Conservation (phyloP, 1,140 invertebrate genomes). For the Lepidotrigona ventralis region DNA sequence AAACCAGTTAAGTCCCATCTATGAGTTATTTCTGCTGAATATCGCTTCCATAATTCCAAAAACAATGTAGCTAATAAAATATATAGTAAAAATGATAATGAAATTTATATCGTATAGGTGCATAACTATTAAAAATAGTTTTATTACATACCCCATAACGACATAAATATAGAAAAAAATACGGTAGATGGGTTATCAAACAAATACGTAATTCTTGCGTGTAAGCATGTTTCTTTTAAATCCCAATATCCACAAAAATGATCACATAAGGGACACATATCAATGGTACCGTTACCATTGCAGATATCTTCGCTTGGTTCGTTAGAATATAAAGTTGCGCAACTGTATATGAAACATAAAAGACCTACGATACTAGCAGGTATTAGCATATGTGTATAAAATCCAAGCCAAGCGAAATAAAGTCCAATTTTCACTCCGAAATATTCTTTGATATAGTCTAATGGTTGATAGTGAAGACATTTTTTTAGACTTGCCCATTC, state of each 20-base stretch:
- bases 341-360: slow-evolving; percentile 90
- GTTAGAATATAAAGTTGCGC: slow-evolving; percentile 86
- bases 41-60: slow-evolving; percentile 97
- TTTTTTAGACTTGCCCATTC: slow-evolving; percentile 92
- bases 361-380: slow-evolving; percentile 91
- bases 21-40: slow-evolving; percentile 94
- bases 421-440: slow-evolving; percentile 96
- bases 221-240: slow-evolving; percentile 91
- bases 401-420: slow-evolving; percentile 98
- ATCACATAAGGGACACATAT: slow-evolving; percentile 94
- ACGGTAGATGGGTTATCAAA: slow-evolving; percentile 98
- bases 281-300: slow-evolving; percentile 81
- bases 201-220: slow-evolving; percentile 93
- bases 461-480: slow-evolving; percentile 92
- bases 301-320: slow-evolving; percentile 92
- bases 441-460: slow-evolving; percentile 94
- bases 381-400: slow-evolving; percentile 96
- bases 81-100: slow-evolving; percentile 27
- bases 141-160: slow-evolving; percentile 89
- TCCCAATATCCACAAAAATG: slow-evolving; percentile 93
- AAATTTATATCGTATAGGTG: background rate
- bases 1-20: slow-evolving; percentile 94
- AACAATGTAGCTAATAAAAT: slow-evolving; percentile 87
- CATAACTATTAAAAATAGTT: background rate
- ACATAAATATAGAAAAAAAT: slow-evolving; percentile 97